These are phyloP conservation scores for Daphoenositta chrysoptera DNA, from an alignment of 2,113 vertebrate genomes.

Conservation along the genomic window DNA sequence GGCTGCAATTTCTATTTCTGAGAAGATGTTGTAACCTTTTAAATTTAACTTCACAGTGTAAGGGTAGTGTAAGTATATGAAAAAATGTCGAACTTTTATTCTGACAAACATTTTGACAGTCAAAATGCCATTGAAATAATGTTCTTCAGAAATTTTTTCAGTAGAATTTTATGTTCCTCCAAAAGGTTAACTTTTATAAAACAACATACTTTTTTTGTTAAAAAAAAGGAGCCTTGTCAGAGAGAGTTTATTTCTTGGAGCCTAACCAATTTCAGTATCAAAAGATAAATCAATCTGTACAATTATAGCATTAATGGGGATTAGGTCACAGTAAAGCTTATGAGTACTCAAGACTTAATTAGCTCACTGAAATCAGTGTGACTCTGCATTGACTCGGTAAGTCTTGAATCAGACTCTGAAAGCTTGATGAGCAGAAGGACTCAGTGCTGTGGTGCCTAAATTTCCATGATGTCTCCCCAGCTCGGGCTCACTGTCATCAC, in stretches of 20 bases:
- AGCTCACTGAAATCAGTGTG: constrained; percentile 21
- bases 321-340: constrained; percentile 37
- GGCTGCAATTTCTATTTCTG: neutral
- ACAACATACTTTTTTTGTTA: neutral
- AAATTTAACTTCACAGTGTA: neutral
- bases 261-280: constrained; percentile 4
- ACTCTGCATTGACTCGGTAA: neutral
- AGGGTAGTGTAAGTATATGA: neutral
- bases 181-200: neutral
- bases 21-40: neutral
- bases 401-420: neutral
- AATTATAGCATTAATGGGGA: constrained; percentile 41
- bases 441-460: neutral
- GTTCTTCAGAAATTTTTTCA: neutral
- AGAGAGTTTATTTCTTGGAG: constrained; percentile 4
- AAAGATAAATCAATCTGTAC: constrained; percentile 45
- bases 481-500: neutral
- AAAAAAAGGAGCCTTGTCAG: neutral
- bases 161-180: neutral
- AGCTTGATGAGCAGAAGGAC: neutral
- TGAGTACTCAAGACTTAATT: constrained; percentile 48
- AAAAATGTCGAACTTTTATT: neutral
- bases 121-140: neutral
- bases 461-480: neutral
- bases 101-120: neutral